Evolutionary conservation across 1,140 invertebrate species (phyloP), one percentile per base, ranked within the genome.

Genomic region (Hesperophylax magnus): DNA sequence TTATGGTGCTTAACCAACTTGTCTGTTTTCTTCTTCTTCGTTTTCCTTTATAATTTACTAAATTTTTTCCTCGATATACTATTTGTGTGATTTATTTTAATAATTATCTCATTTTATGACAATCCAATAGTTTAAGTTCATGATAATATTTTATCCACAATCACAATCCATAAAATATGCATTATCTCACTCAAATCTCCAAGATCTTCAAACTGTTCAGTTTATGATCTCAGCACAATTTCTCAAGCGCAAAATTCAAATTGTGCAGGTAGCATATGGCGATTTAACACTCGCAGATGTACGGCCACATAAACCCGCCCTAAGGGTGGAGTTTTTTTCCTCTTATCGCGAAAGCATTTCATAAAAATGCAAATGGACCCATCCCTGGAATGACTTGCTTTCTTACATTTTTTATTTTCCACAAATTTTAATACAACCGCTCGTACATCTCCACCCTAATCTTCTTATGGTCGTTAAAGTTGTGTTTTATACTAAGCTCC

Each of bases 321-420:
- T 9, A 39, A 11, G 52, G 47, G 79, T 47, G 24, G 77, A 83
- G 78, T 27, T 78, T 83, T 80, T 83, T 80, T 78, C 58, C 56
- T 78, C 58, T 58, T 78, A 52, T 75, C 60, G 65, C 77, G 71
- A 77, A 79, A 83, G 72, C 60, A 81, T 81, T 83, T 83, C 82
- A 83, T 83, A 81, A 83, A 83, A 83, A 83, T 83, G 82, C 82
- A 83, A 83, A 83, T 83, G 76, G 58, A 60, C 69, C 71, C 20
- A 17, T 69, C 75, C 34, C 22, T 14, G 20, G 24, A 54, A 31
- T 61, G 72, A 65, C 54, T 76, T 61, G 69, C 31, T 47, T 61
- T 75, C 27, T 18, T 31, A 53, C 65, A 11, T 22, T 60, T 20
- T 79, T 74, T 39, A 54, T 58, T 72, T 69, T 72, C n/a, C 3